Evolutionary conservation across 2,797 vertebrate species (phyloP), one percentile per base, ranked within the genome.

Genomic region (Neopelma chrysocephalum): DNA sequence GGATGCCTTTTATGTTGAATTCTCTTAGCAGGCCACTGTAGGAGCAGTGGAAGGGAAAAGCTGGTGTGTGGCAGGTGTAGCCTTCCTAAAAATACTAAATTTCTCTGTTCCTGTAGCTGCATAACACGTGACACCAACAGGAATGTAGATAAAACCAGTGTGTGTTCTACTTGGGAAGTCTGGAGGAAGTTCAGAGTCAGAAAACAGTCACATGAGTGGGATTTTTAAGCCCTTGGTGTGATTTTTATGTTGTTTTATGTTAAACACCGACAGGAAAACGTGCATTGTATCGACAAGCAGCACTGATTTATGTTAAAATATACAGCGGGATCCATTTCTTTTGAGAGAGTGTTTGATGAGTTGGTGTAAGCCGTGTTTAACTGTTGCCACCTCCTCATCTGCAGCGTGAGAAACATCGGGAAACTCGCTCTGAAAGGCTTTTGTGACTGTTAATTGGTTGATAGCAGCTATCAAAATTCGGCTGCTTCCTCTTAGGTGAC

Each of bases 361-460:
- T 26, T 82, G 66, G 54, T 60, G 60, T 27, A 45, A 83, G n/a
- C 60, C 72, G 14, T 27, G 60, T 72, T 34, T 50, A 23, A 40
- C 40, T 89, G 2, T 9, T 89, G 80, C 80, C 70, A 66, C 73
- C 66, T 83, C 91, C 64, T 94, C 70, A 38, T 84, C 66, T 88
- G 6, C 25, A 54, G 51, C 1, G 2, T 31, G 72, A 85, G 91
- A 66, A 94, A 78, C 70, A 10, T 32, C n/a, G 79, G 42, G 71
- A 58, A 77, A 34, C 43, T 38, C 5, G 31, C 90, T 76, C 27
- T 54, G 79, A 82, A 47, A 76, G 57, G 77, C 88, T 58, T 69
- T 91, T 85, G 87, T 70, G 75, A 21, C 87, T 23, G 14, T 70
- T 93, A 87, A 78, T 87, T 94, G 93, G 43, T 83, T 95, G 87